Evolutionary conservation across 2,797 vertebrate genomes (phyloP), one percentile per base, ranked within the genome.

Genomic region (Arnoldichthys spilopterus): DNA sequence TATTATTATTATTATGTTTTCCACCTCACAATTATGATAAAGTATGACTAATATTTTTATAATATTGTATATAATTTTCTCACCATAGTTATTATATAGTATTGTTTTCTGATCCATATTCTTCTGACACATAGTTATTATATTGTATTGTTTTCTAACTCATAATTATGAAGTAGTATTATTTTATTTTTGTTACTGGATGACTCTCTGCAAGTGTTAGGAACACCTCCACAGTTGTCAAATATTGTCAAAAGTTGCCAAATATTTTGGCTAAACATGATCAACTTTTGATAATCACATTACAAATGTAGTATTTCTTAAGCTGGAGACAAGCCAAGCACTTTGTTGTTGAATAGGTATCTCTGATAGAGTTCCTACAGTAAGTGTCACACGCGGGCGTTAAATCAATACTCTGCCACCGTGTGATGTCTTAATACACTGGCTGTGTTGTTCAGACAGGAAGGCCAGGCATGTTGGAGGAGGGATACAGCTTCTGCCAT

Each of bases 381-480:
- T 90, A 91, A 92, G 90, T 93, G 92, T 92, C 90, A 89, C 87
- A 85, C 87, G 90, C 82, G 78, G 88, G 89, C 92, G 89, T 91
- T 89, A 91, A 93, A 92, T 91, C 91, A 92, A 93, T 91, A 92
- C 91, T 91, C 92, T 84, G 90, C 91, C 89, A 89, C 87, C 87
- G 88, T 91, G 88, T 94, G 91, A 94, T 92, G 92, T 93, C 93
- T 95, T 94, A 94, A 94, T 95, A 93, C 91, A 93, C 91, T 93
- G 89, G 87, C 88, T 87, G 28, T 72, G 83, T 77, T 85, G 85
- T 83, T 85, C 74, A 82, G 83, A 84, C 84, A 86, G 74, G 89
- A 85, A 89, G 86, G 90, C 91, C 85, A 87, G 89, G 91, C 90
- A n/a, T 90, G 90, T 91, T 91, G 90, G 90, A 91, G 90, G 75